A percentile compares a stretch with the other conserved stretches of the same genome.
Conservation (phyloP, 2,888 invertebrate genomes). For the Amorpha juglandis region DNA sequence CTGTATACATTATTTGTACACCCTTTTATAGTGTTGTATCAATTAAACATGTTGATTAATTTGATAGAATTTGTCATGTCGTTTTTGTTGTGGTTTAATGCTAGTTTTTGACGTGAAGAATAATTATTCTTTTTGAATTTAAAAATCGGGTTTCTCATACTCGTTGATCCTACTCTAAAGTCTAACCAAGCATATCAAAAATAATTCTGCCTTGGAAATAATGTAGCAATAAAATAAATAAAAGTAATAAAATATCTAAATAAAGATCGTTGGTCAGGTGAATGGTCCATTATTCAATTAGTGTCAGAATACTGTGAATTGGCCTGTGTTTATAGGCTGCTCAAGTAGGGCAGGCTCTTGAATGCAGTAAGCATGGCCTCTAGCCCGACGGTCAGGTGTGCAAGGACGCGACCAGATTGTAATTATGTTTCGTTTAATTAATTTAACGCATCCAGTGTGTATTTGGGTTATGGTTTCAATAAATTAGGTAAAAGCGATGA, state of each 20-base stretch:
- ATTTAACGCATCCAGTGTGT: background rate
- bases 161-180: background rate
- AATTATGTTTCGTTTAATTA: background rate
- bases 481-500: background rate
- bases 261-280: background rate
- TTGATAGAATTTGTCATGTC: slow-evolving; percentile 17
- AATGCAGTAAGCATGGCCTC: background rate
- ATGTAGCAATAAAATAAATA: no score
- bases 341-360: background rate
- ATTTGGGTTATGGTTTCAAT: background rate
- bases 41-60: slow-evolving; percentile 18
- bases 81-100: slow-evolving; percentile 19
- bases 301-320: slow-evolving; percentile 6
- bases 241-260: no score
- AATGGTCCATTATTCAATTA: slow-evolving; percentile 16
- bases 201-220: slow-evolving; percentile 8
- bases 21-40: slow-evolving; percentile 16
- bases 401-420: background rate
- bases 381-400: background rate
- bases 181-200: slow-evolving; percentile 4
- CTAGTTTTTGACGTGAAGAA: background rate
- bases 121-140: background rate
- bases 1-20: slow-evolving; percentile 16
- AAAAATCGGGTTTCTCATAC: no score
- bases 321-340: background rate